A percentile compares a stretch with the other conserved stretches of the same genome.
Evolutionary conservation across 2,888 invertebrate genomes (phyloP).

Genomic region (Dermolepida albohirtum): DNA sequence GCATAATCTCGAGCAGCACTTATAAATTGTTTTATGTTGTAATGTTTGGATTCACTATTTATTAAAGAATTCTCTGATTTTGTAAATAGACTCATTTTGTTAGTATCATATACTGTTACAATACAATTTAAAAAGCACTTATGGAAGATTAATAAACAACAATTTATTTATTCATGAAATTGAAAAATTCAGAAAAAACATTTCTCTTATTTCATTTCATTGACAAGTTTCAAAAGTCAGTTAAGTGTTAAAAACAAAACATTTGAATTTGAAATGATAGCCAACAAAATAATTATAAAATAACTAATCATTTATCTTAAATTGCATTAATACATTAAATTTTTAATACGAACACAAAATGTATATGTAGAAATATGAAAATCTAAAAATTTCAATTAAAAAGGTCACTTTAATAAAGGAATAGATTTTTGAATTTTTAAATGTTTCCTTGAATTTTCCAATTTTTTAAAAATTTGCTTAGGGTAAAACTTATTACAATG

Average conservation of each 20-base stretch:
- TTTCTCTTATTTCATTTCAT: constrained; percentile 3
- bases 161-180: constrained; percentile 18
- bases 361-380: not conserved
- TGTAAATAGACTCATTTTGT: constrained; percentile 21
- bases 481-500: not conserved
- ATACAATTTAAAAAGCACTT: constrained; percentile 10
- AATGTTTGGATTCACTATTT: constrained; percentile 47
- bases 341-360: not conserved
- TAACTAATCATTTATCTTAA: constrained; percentile 1
- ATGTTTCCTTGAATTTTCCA: not conserved
- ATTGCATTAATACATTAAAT: not conserved
- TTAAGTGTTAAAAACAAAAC: constrained; percentile 25
- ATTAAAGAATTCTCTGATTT: constrained; percentile 15
- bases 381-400: not conserved
- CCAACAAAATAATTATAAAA: constrained; percentile 21
- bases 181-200: constrained; percentile 13
- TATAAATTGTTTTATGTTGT: constrained; percentile 69
- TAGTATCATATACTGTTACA: not conserved
- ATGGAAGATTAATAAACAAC: not conserved
- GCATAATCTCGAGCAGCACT: constrained; percentile 68
- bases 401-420: too few relatives aligned
- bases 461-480: not conserved
- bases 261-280: constrained; percentile 4
- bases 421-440: not conserved
- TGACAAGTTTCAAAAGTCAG: constrained; percentile 14